phyloP scores from a whole-genome alignment of 2,888 invertebrate genomes.

The Cryptocheilus praepositus region DNA sequence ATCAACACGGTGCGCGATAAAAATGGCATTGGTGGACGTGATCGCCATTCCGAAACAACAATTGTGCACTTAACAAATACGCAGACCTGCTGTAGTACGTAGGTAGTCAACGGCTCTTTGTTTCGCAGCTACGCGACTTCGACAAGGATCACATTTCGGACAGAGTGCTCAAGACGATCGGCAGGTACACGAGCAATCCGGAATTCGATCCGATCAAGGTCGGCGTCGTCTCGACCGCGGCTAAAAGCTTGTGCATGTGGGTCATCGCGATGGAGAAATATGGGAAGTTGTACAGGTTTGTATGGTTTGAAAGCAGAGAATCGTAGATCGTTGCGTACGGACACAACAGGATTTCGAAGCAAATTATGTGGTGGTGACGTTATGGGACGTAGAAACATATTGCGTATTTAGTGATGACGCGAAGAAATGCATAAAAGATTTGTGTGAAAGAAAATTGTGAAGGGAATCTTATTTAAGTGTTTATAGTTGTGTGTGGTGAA shows the following conservation, averaged over 20 bases:
- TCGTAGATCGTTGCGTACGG: no score
- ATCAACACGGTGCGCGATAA: slow-evolving; percentile 76
- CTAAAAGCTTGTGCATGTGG: slow-evolving; percentile 93
- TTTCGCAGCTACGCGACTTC: slow-evolving; percentile 81
- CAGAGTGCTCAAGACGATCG: slow-evolving; percentile 87
- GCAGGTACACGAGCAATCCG: slow-evolving; percentile 85
- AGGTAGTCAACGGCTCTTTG: not conserved
- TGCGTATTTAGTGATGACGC: no score
- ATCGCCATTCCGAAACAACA: not conserved
- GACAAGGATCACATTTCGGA: slow-evolving; percentile 93
- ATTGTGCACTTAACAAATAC: not conserved
- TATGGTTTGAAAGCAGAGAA: no score
- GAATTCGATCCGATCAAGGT: slow-evolving; percentile 93
- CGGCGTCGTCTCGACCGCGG: slow-evolving; percentile 88
- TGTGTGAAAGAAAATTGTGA: no score
- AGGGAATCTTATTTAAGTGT: no score
- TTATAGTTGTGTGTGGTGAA: no score
- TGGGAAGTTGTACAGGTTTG: slow-evolving; percentile 89
- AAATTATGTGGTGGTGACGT: no score
- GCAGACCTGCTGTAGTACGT: no score
- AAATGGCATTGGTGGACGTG: not conserved
- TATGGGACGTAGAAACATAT: no score
- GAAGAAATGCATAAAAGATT: no score
- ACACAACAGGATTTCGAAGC: no score
- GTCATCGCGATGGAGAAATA: slow-evolving; percentile 94